A percentile compares a stretch with the other conserved stretches of the same genome.
phyloP scores from a whole-genome alignment of 2,888 invertebrate genomes.

The Maniola hyperantus region DNA sequence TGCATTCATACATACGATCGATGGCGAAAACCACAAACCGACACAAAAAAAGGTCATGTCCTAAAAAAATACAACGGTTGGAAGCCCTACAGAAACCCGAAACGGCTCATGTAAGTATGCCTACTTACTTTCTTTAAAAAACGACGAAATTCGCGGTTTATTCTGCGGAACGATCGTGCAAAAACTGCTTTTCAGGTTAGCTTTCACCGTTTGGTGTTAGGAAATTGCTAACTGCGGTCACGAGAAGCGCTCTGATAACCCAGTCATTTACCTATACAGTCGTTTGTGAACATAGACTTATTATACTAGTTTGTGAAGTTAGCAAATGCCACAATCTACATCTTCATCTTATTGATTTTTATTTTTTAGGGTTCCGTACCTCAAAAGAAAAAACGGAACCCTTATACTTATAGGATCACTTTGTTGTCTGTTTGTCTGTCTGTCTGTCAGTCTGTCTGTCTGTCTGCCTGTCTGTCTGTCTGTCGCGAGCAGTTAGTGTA shows the following conservation, averaged over 20 bases:
- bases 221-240: conserved; percentile 41
- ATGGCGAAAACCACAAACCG: too few relatives aligned
- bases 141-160: conserved; percentile 42
- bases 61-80: not conserved
- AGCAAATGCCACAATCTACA: not conserved
- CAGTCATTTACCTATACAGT: conserved; percentile 19
- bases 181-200: conserved; percentile 54
- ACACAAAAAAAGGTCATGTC: not conserved
- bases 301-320: not conserved
- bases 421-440: too few relatives aligned
- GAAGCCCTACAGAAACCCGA: conserved; percentile 18
- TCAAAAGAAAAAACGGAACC: too few relatives aligned
- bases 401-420: too few relatives aligned
- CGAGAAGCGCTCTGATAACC: conserved; percentile 41
- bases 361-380: too few relatives aligned
- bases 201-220: conserved; percentile 55
- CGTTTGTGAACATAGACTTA: too few relatives aligned
- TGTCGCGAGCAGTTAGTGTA: too few relatives aligned
- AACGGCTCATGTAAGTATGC: conserved; percentile 23
- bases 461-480: too few relatives aligned
- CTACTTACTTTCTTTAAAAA: conserved; percentile 32
- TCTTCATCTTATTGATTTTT: not conserved
- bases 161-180: conserved; percentile 60
- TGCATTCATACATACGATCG: too few relatives aligned
- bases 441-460: too few relatives aligned